These are phyloP conservation scores for Stegodyphus mimosarum DNA, from an alignment of 1,140 invertebrate genomes.

Conservation along the genomic window DNA sequence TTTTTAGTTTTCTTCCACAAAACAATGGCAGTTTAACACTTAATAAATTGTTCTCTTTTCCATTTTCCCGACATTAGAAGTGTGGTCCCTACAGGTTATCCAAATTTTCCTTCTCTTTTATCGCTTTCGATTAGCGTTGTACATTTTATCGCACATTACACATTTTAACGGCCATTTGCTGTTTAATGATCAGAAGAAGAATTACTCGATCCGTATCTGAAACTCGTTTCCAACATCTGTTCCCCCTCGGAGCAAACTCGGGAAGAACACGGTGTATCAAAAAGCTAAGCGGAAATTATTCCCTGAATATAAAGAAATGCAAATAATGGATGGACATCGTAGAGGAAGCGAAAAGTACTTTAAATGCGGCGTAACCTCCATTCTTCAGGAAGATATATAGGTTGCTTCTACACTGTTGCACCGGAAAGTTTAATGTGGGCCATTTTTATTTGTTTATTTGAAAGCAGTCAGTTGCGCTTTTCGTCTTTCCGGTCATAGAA, in stretches of 20 bases:
- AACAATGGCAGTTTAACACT: neutral
- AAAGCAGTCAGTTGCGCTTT: no score
- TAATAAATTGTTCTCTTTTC: neutral
- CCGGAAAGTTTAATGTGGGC: conserved; percentile 1
- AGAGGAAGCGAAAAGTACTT: conserved; percentile 26
- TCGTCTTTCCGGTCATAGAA: no score
- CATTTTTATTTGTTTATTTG: neutral
- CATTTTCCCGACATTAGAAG: neutral
- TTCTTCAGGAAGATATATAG: neutral
- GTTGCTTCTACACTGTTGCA: conserved; percentile 9
- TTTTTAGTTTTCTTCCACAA: neutral
- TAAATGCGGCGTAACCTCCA: conserved; percentile 25
- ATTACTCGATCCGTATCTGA: conserved; percentile 39
- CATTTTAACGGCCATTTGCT: conserved; percentile 57
- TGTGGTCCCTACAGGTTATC: neutral
- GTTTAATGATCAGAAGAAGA: conserved; percentile 57
- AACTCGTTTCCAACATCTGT: conserved; percentile 44
- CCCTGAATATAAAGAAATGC: conserved; percentile 12
- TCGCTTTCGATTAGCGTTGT: neutral
- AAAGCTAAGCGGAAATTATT: no score
- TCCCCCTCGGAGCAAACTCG: no score
- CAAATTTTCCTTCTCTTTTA: neutral
- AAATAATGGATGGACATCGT: conserved; percentile 30
- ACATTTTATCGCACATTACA: conserved; percentile 45
- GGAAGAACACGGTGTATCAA: no score